These are phyloP conservation scores for Iphiclides podalirius DNA, from an alignment of 2,888 invertebrate genomes.

Conservation along the genomic window DNA sequence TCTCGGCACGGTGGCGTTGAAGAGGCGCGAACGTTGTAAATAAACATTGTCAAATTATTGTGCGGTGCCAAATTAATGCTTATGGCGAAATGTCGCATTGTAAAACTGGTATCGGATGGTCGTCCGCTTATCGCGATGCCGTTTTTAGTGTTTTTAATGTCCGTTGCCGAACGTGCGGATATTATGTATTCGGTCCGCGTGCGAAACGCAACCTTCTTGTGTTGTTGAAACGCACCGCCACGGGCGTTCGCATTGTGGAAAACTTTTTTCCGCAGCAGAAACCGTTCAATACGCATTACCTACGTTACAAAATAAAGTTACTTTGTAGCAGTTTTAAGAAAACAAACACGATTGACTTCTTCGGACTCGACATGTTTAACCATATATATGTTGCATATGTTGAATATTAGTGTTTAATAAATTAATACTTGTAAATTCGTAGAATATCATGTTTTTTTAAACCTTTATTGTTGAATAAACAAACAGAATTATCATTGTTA, in stretches of 20 bases:
- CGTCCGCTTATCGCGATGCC: constrained; percentile 7
- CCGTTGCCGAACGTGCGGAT: constrained; percentile 33
- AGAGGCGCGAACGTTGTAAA: constrained; percentile 4
- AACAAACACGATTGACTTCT: too few species aligned
- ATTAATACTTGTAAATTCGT: too few species aligned
- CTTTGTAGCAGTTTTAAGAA: too few species aligned
- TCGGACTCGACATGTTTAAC: too few species aligned
- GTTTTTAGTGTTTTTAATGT: not conserved
- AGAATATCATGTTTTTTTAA: too few species aligned
- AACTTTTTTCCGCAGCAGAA: too few species aligned
- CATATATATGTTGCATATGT: too few species aligned
- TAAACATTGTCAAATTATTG: constrained; percentile 13
- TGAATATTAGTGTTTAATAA: too few species aligned
- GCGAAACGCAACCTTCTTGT: constrained; percentile 44
- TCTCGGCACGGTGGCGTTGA: not conserved
- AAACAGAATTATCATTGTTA: too few species aligned
- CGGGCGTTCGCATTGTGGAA: constrained; percentile 2
- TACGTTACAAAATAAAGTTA: too few species aligned
- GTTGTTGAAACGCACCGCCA: constrained; percentile 22
- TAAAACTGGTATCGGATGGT: constrained; percentile 7
- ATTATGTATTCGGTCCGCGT: constrained; percentile 48
- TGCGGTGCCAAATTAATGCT: not conserved
- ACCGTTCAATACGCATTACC: too few species aligned
- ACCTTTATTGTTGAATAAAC: too few species aligned
- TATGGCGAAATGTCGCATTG: constrained; percentile 1